A percentile compares a stretch with the other conserved stretches of the same genome.
Conservation (phyloP, 1,140 invertebrate species). For the Semibalanus balanoides region DNA sequence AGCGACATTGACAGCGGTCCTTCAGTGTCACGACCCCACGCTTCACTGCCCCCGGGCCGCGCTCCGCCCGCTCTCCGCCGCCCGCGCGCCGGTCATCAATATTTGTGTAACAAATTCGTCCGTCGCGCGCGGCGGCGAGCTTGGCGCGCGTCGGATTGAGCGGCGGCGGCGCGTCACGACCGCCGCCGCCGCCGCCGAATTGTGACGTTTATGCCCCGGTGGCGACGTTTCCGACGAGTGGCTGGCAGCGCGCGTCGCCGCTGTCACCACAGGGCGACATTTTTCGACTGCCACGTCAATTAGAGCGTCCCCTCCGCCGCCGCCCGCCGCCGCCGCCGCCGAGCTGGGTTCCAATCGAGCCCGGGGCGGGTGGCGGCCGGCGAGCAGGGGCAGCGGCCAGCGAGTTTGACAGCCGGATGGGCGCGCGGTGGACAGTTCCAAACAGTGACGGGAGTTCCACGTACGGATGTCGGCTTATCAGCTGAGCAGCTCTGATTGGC, state of each 20-base stretch:
- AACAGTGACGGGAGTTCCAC: too few species aligned
- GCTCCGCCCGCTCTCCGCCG: not conserved
- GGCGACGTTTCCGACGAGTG: not conserved
- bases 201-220: not conserved
- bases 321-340: too few species aligned
- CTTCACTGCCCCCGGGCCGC: too few species aligned
- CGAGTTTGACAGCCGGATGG: too few species aligned
- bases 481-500: too few species aligned
- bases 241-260: not conserved
- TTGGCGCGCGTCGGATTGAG: not conserved
- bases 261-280: not conserved
- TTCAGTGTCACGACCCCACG: too few species aligned
- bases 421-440: too few species aligned
- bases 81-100: not conserved
- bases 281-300: not conserved
- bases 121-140: not conserved
- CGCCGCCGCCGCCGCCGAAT: not conserved
- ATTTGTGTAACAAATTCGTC: conserved; percentile 2
- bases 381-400: too few species aligned
- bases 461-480: too few species aligned
- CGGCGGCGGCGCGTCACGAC: not conserved
- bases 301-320: not conserved
- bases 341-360: too few species aligned
- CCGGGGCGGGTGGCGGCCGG: too few species aligned
- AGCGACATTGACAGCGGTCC: too few species aligned